Percentiles rank a stretch among this genome's conserved stretches.
Evolutionary conservation across 2,113 vertebrate genomes (phyloP).

Genomic region (Rousettus leschenaultii): DNA sequence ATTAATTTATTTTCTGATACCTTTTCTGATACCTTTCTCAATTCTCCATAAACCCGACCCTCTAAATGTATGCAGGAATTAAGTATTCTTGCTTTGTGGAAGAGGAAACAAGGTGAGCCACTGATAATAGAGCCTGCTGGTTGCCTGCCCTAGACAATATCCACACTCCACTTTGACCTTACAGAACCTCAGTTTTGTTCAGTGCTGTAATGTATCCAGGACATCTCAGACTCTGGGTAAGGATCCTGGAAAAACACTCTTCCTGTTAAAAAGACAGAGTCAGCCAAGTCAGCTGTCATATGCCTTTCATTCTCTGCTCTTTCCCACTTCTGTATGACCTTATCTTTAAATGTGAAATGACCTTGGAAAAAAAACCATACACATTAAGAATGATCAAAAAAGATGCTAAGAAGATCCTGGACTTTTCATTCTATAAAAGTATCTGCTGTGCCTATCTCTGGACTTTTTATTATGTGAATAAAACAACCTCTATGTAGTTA

Average conservation of each 20-base stretch:
- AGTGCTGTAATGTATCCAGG: neutral
- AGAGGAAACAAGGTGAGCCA: neutral
- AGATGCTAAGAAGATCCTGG: neutral
- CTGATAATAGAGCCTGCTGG: neutral
- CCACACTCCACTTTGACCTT: neutral
- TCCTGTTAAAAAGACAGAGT: neutral
- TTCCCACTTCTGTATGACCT: neutral
- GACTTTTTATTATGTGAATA: conserved; percentile 16
- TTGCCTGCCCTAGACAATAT: neutral
- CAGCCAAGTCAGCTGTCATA: neutral
- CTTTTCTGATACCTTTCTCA: neutral
- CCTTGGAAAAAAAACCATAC: neutral
- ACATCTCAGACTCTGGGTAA: neutral
- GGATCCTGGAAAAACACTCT: neutral
- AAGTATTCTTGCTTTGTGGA: neutral
- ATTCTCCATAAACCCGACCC: neutral
- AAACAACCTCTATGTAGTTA: neutral
- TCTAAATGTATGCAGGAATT: neutral
- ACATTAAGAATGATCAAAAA: neutral
- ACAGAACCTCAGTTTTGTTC: neutral
- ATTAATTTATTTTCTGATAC: neutral
- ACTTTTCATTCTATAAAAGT: neutral
- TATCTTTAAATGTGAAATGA: neutral
- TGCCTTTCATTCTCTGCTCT: neutral
- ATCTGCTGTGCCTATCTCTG: neutral